Base-by-base conservation (phyloP, 2,888 invertebrate species). In the Ferrisia virgata region DNA sequence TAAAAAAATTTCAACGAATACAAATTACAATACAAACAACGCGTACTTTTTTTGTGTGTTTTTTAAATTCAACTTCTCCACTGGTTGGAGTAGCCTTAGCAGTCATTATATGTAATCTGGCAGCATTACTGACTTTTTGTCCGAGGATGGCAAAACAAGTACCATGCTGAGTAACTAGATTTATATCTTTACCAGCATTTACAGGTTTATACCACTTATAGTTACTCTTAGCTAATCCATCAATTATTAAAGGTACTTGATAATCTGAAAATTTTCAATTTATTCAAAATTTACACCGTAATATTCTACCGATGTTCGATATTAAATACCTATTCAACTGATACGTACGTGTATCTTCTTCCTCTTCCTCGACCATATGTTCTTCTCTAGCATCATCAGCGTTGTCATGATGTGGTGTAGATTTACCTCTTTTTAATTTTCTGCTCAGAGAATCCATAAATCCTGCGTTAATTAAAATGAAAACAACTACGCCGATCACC, bases 141-240 rank as follows among this genome's bases (percentile, higher is more conserved):
- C 90, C 90, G 25, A 89, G 86, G 36, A 89, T 86, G 15, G 89
- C 90, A 87, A 90, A 90, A 85, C 89, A 89, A 86, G 89, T 89
- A 0, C 90, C 88, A 86, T 88, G 87, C 8, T 88, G 91, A 8
- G 95, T 92, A 0, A 92, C 92, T 87, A 95, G 93, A 87, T 91
- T 92, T 82, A 95, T 88, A 15, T 92, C 92, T 64, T 91, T 90
- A 0, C 94, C 93, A 0, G 93, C 93, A 69, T 89, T 86, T 72
- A 90, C 87, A 0, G 88, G 25, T 25, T 11, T 13, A 18, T 9
- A 25, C 18, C 18, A 11, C 13, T 43, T 79, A 31, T 22, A 5
- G 15, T 39, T 94, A 72, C 89, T 90, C 88, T 94, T 94, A 85
- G 91, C 90, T 1, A 94, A 86, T 82, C 92, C 89, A 79, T 90